Conservation (phyloP, 2,888 invertebrate species). For the Morpho helenor region DNA sequence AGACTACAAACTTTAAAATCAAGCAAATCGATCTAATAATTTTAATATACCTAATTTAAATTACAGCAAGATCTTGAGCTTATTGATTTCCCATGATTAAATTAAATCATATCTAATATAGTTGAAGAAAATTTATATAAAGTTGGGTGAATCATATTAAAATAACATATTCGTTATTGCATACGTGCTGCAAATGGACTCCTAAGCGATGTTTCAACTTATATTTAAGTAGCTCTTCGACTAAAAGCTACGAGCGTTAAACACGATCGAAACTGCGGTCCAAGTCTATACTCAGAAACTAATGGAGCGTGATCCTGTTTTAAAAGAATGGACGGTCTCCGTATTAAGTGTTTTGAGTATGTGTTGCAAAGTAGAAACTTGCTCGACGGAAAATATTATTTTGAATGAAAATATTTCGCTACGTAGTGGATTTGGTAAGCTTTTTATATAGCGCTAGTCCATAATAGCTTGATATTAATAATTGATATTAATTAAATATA, state of each 20-base stretch:
- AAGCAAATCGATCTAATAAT: too few species aligned
- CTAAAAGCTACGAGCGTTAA: slow-evolving; percentile 40
- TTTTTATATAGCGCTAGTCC: too few species aligned
- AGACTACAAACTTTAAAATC: too few species aligned
- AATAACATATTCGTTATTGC: not conserved
- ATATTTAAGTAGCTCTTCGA: slow-evolving; percentile 21
- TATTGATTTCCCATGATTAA: too few species aligned
- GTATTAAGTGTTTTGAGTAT: slow-evolving; percentile 9
- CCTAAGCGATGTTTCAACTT: slow-evolving; percentile 9
- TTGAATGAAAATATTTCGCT: not conserved
- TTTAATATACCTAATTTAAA: too few species aligned
- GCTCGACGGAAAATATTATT: not conserved
- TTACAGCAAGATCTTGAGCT: too few species aligned
- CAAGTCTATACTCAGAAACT: slow-evolving; percentile 35
- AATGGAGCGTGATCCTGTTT: slow-evolving; percentile 41
- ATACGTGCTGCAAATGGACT: slow-evolving; percentile 4
- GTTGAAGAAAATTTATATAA: too few species aligned
- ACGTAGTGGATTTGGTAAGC: too few species aligned
- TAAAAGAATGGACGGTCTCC: slow-evolving; percentile 30
- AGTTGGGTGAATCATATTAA: too few species aligned
- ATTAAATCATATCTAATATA: too few species aligned
- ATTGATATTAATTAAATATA: too few species aligned
- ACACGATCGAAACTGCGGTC: slow-evolving; percentile 39
- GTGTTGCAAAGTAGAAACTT: not conserved
- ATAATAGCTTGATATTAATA: too few species aligned